Percentiles rank a stretch among this genome's conserved stretches.
These are phyloP conservation scores for Coleophora deauratella DNA, from an alignment of 2,888 invertebrate species.

Conservation along the genomic window DNA sequence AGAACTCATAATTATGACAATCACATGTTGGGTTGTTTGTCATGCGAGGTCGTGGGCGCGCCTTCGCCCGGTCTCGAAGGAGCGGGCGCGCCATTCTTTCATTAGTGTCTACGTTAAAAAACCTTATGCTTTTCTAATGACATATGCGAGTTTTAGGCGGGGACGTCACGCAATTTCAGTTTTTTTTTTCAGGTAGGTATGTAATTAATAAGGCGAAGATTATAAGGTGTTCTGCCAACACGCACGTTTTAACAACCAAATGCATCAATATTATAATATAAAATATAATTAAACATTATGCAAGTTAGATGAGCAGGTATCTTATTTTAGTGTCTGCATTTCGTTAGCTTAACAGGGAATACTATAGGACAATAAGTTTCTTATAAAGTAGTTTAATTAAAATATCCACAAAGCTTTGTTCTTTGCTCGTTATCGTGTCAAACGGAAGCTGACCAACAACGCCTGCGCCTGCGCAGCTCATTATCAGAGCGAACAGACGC, in stretches of 20 bases:
- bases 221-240: background rate
- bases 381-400: constrained; percentile 2
- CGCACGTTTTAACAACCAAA: too few species aligned
- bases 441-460: constrained; percentile 43
- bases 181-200: constrained; percentile 29
- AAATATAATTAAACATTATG: background rate
- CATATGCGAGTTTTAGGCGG: constrained; percentile 53
- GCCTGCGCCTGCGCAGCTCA: constrained; percentile 42
- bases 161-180: constrained; percentile 58
- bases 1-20: constrained; percentile 1
- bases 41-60: constrained; percentile 43
- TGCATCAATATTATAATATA: too few species aligned
- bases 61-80: constrained; percentile 62
- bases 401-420: constrained; percentile 9
- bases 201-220: constrained; percentile 6
- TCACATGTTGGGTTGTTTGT: constrained; percentile 19
- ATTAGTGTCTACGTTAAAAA: constrained; percentile 63
- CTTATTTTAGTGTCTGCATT: background rate
- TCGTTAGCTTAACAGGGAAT: background rate
- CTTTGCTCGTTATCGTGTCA: constrained; percentile 30
- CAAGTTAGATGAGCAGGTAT: too few species aligned
- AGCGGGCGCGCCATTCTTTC: constrained; percentile 64
- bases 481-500: constrained; percentile 42
- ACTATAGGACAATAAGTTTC: background rate
- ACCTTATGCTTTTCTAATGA: constrained; percentile 55